phyloP scores from a whole-genome alignment of 1,140 invertebrate species.

The Campoletis sonorensis region DNA sequence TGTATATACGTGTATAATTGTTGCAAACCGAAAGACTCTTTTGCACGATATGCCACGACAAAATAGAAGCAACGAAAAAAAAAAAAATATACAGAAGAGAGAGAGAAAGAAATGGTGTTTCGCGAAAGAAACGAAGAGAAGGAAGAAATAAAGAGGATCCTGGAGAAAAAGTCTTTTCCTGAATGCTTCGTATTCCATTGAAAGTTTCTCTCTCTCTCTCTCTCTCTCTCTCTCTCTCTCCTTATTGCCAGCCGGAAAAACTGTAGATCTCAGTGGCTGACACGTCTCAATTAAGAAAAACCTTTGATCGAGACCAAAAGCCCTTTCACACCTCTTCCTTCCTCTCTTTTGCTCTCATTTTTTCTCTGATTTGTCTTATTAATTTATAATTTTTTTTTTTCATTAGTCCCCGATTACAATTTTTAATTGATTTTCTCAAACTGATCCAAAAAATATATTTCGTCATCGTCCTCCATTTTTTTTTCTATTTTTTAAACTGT shows the following conservation, averaged over 20 bases:
- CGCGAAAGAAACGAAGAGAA: not conserved
- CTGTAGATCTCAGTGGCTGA: not conserved
- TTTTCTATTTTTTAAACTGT: not conserved
- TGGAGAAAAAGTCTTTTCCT: not conserved
- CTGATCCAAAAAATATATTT: no score
- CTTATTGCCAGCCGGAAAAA: not conserved
- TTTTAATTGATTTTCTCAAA: no score
- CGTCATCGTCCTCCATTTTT: no score
- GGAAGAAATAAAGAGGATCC: not conserved
- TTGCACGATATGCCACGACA: not conserved
- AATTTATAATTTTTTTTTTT: no score
- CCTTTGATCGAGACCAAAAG: conserved; percentile 32
- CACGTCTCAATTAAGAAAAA: conserved; percentile 22
- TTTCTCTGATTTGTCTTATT: not conserved
- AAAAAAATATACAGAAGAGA: not conserved
- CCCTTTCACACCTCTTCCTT: conserved; percentile 4
- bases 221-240: not conserved
- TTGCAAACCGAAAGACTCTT: not conserved
- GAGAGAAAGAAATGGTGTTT: not conserved
- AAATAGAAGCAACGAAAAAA: not conserved
- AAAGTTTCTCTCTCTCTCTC: not conserved
- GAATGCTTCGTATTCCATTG: conserved; percentile 1
- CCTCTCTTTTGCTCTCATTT: not conserved
- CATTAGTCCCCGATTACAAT: no score
- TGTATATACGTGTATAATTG: not conserved